Base-by-base conservation (phyloP, 2,888 invertebrate species). In the Pollenia labialis region DNA sequence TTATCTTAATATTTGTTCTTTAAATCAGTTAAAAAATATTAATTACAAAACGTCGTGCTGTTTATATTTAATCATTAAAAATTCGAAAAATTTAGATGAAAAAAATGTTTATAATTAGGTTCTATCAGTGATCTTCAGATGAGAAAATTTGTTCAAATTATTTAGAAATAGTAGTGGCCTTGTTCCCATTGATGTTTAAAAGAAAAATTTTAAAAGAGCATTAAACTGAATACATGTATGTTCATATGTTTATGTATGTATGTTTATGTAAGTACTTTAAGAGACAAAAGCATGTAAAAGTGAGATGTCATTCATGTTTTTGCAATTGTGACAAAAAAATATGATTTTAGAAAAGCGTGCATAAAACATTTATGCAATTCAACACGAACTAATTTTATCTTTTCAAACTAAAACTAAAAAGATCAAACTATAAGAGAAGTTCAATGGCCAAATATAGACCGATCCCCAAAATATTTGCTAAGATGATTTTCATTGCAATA, bases 121-220 rank as follows among this genome's bases (percentile, higher is more conserved):
- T 32, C 2, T 52, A 64, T 66, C 66, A 66, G 18, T 66, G 66
- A 66, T 66, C 66, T 66, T 68, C 12, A 56, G 44, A 56, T 56
- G 42, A 54, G 12, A 42, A 46, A 72, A 72, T 72, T 32, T 32
- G 9, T 58, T n/a, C 58, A 54, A 52, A 42, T n/a, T 18, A 46
- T 32, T 32, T 9, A 48, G 32, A 32, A 48, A 32, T 12, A 48
- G 48, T 48, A 48, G 48, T 48, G 46, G 48, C 66, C 66, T 66
- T 48, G 46, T 66, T 23, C 48, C 23, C 66, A 66, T 66, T 66
- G n/a, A 48, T 23, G 4, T 32, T 32, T 32, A 56, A 58, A 32
- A 32, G 32, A 4, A 32, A 32, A 32, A 6, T 32, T 4, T 4
- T 32, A 32, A 32, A 32, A 32, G 32, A 32, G 32, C 32, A 32